Evolutionary conservation across 2,797 vertebrate genomes (phyloP), one percentile per base, ranked within the genome.

Genomic region (Chromis chromis): DNA sequence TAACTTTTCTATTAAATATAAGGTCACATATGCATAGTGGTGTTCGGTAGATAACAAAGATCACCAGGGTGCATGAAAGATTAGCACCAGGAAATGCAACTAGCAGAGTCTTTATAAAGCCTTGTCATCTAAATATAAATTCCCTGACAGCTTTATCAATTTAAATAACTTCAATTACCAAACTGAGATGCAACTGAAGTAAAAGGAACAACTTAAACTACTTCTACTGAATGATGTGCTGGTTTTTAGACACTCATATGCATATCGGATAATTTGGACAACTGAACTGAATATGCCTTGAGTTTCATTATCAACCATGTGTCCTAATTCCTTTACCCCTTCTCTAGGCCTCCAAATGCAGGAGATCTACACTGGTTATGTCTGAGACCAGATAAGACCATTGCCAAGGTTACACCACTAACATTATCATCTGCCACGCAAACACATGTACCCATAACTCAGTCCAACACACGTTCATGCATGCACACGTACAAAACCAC

Each of bases 331-430:
- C 24, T 65, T 52, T 16, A 61, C 70, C 16, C 8, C 54, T 58
- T 78, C 46, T 39, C 46, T 40, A 40, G 55, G 49, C 49, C 19
- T 72, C 44, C 17, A 65, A 65, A 71, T 1, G 16, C 49, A 70
- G 54, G 66, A 46, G 13, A 36, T 72, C 72, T 48, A 46, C 19
- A 9, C 21, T 39, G 65, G 46, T 60, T 65, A 76, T 83, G 74
- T 81, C 79, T 78, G 61, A 56, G 53, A 68, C 58, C 25, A 85
- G 83, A 90, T 86, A 89, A 86, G 64, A 76, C 46, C n/a, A 22
- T 65, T 57, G 71, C 62, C 69, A 83, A 72, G 59, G 72, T 80
- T 63, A 60, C 22, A 50, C 55, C 78, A 62, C 21, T 24, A 44
- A 78, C 70, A 69, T 81, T 83, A 90, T 83, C 79, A 84, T 70